Percentiles rank a stretch among this genome's conserved stretches.
These are phyloP conservation scores for Leucophenga montana DNA, from an alignment of 2,888 invertebrate genomes.

Conservation along the genomic window DNA sequence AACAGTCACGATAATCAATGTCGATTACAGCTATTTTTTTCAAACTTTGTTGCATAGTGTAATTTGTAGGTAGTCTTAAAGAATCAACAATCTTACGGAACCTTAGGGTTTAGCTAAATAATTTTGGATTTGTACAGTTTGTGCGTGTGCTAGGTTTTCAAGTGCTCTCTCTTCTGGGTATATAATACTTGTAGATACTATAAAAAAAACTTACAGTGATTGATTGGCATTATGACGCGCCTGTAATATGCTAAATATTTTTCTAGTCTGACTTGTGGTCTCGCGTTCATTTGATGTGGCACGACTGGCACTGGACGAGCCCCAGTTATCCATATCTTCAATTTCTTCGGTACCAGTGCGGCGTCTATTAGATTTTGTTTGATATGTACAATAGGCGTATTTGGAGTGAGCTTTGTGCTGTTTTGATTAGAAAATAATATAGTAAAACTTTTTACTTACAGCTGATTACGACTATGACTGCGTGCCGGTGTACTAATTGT, in stretches of 20 bases:
- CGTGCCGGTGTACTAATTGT: constrained; percentile 57
- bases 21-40: too few relatives aligned
- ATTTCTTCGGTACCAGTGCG: constrained; percentile 47
- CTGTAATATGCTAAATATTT: constrained; percentile 55
- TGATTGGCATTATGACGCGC: constrained; percentile 50
- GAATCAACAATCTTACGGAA: too few relatives aligned
- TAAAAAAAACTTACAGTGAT: constrained; percentile 54
- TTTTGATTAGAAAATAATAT: constrained; percentile 27
- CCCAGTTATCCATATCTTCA: constrained; percentile 64
- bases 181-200: too few relatives aligned
- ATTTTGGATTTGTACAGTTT: too few relatives aligned
- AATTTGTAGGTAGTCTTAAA: too few relatives aligned
- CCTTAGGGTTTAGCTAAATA: too few relatives aligned
- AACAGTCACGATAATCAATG: too few relatives aligned
- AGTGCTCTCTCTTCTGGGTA: too few relatives aligned
- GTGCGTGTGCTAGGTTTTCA: background rate
- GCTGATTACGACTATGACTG: constrained; percentile 52
- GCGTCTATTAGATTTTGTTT: constrained; percentile 50
- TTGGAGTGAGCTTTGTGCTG: constrained; percentile 26
- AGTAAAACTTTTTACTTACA: constrained; percentile 53
- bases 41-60: too few relatives aligned
- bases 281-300: constrained; percentile 66
- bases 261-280: constrained; percentile 58
- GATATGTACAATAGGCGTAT: background rate
- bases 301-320: constrained; percentile 66